These are phyloP conservation scores for Phyllostomus discolor DNA, from an alignment of 2,113 vertebrate species.

Conservation along the genomic window DNA sequence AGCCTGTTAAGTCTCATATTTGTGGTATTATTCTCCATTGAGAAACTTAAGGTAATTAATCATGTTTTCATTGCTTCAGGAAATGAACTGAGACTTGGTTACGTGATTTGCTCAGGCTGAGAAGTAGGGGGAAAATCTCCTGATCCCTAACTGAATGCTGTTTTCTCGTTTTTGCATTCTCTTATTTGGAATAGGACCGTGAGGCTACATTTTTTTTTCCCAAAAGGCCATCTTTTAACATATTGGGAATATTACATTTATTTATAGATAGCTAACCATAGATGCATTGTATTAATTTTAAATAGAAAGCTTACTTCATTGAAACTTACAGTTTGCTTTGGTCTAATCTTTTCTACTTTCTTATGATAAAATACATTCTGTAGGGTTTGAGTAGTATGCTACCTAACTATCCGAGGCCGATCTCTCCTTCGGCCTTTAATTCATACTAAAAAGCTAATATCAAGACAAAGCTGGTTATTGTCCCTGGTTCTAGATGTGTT, in stretches of 20 bases:
- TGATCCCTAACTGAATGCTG: neutral
- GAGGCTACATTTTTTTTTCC: slow-evolving; percentile 23
- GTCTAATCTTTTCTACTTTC: slow-evolving; percentile 57
- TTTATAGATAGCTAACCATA: slow-evolving; percentile 65
- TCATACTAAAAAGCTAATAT: slow-evolving; percentile 69
- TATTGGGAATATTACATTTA: slow-evolving; percentile 60
- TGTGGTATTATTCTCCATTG: neutral
- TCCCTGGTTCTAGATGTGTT: slow-evolving; percentile 52
- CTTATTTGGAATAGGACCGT: slow-evolving; percentile 7
- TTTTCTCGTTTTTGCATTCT: neutral
- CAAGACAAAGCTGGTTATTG: slow-evolving; percentile 58
- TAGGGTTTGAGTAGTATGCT: slow-evolving; percentile 71
- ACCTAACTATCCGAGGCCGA: slow-evolving; percentile 73
- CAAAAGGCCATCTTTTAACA: slow-evolving; percentile 23
- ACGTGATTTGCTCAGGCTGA: neutral
- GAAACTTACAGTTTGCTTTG: slow-evolving; percentile 71
- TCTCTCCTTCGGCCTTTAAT: slow-evolving; percentile 74
- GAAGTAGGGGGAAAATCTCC: neutral
- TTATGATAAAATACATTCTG: neutral
- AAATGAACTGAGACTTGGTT: neutral
- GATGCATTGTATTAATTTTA: slow-evolving; percentile 41
- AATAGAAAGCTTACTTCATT: slow-evolving; percentile 54
- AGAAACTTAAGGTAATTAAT: neutral
- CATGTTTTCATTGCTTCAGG: slow-evolving; percentile 2
- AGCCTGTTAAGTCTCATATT: neutral